Percentiles rank a stretch among this genome's conserved stretches.
phyloP scores from a whole-genome alignment of 2,797 vertebrate species.

The Varecia variegata region DNA sequence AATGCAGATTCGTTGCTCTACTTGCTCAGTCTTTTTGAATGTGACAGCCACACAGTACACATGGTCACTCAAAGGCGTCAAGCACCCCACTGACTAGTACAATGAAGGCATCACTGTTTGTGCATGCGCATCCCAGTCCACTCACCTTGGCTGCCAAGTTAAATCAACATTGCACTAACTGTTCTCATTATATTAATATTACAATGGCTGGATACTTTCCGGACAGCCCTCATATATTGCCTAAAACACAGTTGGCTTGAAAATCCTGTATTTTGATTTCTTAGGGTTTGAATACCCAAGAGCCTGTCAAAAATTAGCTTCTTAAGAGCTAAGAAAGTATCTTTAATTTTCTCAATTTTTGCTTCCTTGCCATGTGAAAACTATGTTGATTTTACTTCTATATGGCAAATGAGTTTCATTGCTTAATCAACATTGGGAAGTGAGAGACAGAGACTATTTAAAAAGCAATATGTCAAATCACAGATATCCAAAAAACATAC shows the following conservation, averaged over 20 bases:
- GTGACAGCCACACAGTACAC: no score
- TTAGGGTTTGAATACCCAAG: background rate
- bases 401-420: background rate
- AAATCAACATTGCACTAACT: no score
- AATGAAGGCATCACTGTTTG: no score
- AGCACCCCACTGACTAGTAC: no score
- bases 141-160: no score
- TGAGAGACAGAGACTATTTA: background rate
- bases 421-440: background rate
- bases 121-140: no score
- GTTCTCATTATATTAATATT: no score
- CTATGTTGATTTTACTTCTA: background rate
- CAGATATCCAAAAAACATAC: background rate
- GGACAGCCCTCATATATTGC: background rate
- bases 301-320: background rate
- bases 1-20: no score
- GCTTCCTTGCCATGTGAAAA: background rate
- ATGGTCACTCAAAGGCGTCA: no score
- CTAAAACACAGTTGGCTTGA: background rate
- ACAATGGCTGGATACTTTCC: no score
- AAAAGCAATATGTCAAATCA: background rate
- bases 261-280: background rate
- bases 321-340: background rate
- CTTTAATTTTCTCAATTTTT: background rate
- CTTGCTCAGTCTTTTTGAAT: no score